phyloP scores from a whole-genome alignment of 2,888 invertebrate species.

The Labia minor region DNA sequence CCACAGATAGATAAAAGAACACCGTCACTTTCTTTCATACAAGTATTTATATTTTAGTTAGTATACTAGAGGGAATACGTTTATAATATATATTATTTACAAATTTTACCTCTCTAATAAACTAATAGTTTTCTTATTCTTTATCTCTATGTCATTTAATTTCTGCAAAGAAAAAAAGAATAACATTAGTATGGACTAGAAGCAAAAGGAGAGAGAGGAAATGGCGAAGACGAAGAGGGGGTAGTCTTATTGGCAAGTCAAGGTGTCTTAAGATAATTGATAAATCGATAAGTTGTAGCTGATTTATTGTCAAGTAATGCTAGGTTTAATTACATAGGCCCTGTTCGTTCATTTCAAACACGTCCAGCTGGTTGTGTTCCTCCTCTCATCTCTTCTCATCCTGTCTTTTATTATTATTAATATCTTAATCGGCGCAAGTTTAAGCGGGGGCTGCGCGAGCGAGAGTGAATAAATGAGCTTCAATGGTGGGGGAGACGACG shows the following conservation, averaged over 20 bases:
- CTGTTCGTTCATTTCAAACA: conserved; percentile 7
- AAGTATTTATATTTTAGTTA: too few species aligned
- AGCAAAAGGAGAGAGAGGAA: neutral
- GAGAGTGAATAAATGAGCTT: neutral
- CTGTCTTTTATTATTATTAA: conserved; percentile 8
- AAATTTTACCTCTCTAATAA: too few species aligned
- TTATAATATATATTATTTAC: too few species aligned
- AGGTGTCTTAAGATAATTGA: conserved; percentile 13
- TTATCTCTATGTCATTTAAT: too few species aligned
- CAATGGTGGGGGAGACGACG: too few species aligned
- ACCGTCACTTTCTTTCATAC: too few species aligned
- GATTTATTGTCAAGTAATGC: conserved; percentile 3
- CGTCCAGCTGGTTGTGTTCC: neutral
- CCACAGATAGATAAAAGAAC: too few species aligned
- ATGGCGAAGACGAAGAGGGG: neutral
- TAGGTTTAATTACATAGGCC: neutral
- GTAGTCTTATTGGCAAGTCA: neutral
- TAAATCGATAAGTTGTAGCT: conserved; percentile 13
- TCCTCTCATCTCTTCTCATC: neutral
- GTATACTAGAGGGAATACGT: too few species aligned
- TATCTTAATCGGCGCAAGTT: conserved; percentile 5
- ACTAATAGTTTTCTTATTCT: too few species aligned
- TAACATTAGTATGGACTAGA: too few species aligned
- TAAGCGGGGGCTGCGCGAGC: neutral
- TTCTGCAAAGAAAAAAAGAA: too few species aligned